Conservation (phyloP, 1,140 invertebrate species). For the Drosophila pectinifera region DNA sequence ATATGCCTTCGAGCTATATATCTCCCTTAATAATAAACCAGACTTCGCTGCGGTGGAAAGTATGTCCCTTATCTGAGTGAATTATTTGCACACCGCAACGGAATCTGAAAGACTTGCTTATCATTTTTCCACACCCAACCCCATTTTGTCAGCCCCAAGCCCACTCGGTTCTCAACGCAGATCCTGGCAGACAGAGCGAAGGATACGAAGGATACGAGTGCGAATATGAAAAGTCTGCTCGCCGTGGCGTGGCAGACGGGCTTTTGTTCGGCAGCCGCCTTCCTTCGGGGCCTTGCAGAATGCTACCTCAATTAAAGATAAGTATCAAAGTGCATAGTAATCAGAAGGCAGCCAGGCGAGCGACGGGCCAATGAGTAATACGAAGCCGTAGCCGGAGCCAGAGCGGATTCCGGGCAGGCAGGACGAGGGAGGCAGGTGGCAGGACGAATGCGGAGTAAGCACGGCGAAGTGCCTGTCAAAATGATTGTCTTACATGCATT, state of each 20-base stretch:
- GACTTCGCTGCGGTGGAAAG: neutral
- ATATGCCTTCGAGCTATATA: too few relatives aligned
- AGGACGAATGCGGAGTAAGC: conserved; percentile 9
- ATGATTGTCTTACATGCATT: conserved; percentile 83
- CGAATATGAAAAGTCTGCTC: conserved; percentile 35
- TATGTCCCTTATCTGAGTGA: conserved; percentile 6
- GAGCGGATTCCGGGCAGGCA: too few relatives aligned
- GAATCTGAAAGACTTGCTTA: conserved; percentile 9
- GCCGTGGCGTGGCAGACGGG: conserved; percentile 42
- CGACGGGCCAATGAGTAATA: conserved; percentile 68
- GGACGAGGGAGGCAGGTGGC: neutral
- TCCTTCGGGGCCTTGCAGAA: conserved; percentile 49
- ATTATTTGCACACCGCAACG: conserved; percentile 12
- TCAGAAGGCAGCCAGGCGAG: conserved; percentile 75
- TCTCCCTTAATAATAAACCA: neutral
- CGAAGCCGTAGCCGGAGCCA: conserved; percentile 11
- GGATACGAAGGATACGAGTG: neutral
- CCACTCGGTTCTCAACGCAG: conserved; percentile 3
- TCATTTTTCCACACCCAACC: conserved; percentile 16
- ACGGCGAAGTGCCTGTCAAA: conserved; percentile 67
- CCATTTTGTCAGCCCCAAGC: neutral
- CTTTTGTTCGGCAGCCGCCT: conserved; percentile 39
- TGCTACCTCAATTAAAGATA: conserved; percentile 81
- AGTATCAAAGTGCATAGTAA: conserved; percentile 83
- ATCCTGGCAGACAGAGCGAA: conserved; percentile 28